Conservation (phyloP, 2,797 vertebrate genomes). For the Hoplostethus mediterraneus region DNA sequence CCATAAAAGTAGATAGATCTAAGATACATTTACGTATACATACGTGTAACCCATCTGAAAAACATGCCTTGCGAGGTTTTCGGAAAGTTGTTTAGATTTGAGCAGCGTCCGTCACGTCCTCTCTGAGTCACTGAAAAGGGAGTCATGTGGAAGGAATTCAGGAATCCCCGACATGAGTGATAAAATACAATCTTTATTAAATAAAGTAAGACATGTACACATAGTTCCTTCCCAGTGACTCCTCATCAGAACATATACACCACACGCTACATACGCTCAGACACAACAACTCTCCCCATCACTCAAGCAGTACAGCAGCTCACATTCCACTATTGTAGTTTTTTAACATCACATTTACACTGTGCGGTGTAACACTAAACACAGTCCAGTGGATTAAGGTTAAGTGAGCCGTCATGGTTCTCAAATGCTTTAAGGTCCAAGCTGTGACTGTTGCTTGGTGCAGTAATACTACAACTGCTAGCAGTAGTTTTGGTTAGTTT, state of each 20-base stretch:
- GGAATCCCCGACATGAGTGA: constrained; percentile 34
- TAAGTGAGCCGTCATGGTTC: no score
- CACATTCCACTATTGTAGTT: not conserved
- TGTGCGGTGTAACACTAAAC: constrained; percentile 2
- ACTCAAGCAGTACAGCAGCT: not conserved
- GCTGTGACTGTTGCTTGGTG: not conserved
- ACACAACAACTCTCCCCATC: constrained; percentile 2
- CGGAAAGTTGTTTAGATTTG: constrained; percentile 31
- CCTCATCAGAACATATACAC: constrained; percentile 9
- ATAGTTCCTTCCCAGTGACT: constrained; percentile 2
- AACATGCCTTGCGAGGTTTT: not conserved
- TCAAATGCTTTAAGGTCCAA: not conserved
- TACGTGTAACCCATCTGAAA: not conserved
- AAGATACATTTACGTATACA: not conserved
- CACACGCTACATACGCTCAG: constrained; percentile 25
- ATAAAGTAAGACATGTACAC: constrained; percentile 35
- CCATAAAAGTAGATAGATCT: not conserved
- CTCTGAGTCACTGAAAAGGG: constrained; percentile 8
- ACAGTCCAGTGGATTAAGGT: not conserved
- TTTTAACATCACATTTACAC: not conserved
- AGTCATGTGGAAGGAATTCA: constrained; percentile 49
- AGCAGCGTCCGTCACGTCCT: constrained; percentile 35
- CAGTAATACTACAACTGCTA: not conserved
- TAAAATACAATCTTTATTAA: constrained; percentile 64
- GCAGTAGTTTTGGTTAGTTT: no score